These are phyloP conservation scores for Melanogrammus aeglefinus DNA, from an alignment of 2,797 vertebrate species.

Conservation along the genomic window DNA sequence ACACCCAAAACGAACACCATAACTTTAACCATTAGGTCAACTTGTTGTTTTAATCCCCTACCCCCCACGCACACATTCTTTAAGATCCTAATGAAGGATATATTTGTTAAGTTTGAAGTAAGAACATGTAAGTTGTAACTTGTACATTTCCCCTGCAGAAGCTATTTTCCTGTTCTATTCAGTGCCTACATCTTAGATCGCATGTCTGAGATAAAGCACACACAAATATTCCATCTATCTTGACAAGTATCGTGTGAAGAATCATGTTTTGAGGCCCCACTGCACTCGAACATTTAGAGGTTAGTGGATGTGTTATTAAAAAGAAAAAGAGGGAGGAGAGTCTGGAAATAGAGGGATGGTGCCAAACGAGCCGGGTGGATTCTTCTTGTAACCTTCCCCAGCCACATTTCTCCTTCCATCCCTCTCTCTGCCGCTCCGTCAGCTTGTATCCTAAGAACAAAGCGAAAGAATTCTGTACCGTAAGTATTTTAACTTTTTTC, in stretches of 20 bases:
- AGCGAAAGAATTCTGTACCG: constrained; percentile 28
- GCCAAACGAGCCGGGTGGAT: not conserved
- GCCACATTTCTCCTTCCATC: constrained; percentile 38
- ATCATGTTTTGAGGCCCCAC: not conserved
- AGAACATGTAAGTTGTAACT: not conserved
- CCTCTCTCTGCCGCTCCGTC: not conserved
- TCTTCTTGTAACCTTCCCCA: constrained; percentile 38
- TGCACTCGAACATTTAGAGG: constrained; percentile 15
- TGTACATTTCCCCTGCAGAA: not conserved
- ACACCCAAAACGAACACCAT: not conserved
- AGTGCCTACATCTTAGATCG: not conserved
- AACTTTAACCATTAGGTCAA: not conserved
- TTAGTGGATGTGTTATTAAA: constrained; percentile 28
- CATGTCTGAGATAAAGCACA: not conserved
- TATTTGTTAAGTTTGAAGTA: not conserved
- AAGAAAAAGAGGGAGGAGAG: constrained; percentile 52
- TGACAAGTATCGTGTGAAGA: not conserved
- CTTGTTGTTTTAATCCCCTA: no score
- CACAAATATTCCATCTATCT: not conserved
- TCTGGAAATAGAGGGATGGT: constrained; percentile 62
- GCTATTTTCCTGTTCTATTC: not conserved
- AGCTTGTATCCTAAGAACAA: constrained; percentile 22
- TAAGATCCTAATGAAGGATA: not conserved
- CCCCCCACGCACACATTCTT: not conserved
- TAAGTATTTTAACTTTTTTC: constrained; percentile 51